phyloP scores from a whole-genome alignment of 2,113 vertebrate species.

The Solea senegalensis region DNA sequence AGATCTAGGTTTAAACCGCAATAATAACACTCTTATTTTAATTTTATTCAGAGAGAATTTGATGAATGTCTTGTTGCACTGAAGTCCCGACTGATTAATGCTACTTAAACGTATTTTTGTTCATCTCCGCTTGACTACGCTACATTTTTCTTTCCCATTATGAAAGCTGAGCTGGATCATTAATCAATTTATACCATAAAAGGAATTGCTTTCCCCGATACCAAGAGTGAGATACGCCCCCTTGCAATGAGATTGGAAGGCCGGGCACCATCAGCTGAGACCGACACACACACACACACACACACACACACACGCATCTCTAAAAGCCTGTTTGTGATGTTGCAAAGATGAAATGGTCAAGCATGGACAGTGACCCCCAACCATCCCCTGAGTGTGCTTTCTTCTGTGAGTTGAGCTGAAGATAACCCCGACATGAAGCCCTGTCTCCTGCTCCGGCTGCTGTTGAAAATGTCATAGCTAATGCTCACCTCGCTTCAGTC shows the following conservation, averaged over 20 bases:
- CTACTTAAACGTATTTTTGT: conserved; percentile 44
- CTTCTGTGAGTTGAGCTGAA: background rate
- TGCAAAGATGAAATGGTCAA: conserved; percentile 50
- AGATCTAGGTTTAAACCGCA: conserved; percentile 35
- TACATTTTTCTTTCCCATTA: conserved; percentile 55
- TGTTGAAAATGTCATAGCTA: conserved; percentile 48
- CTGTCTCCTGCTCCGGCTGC: conserved; percentile 11
- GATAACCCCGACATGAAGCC: conserved; percentile 14
- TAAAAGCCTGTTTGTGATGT: conserved; percentile 40
- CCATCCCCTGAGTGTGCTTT: conserved; percentile 23
- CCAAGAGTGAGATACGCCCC: background rate
- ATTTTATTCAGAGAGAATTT: conserved; percentile 19
- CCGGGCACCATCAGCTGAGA: conserved; percentile 31
- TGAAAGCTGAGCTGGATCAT: conserved; percentile 50
- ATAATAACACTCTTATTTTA: conserved; percentile 29
- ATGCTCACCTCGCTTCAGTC: conserved; percentile 43
- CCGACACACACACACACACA: background rate
- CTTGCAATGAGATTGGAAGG: conserved; percentile 26
- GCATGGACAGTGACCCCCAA: conserved; percentile 48
- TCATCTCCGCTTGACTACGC: conserved; percentile 44
- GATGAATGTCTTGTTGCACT: conserved; percentile 57
- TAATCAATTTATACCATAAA: conserved; percentile 49
- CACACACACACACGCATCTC: background rate
- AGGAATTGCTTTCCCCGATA: conserved; percentile 24
- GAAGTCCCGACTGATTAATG: conserved; percentile 48